Conservation (phyloP, 2,797 vertebrate genomes). For the Salarias fasciatus region DNA sequence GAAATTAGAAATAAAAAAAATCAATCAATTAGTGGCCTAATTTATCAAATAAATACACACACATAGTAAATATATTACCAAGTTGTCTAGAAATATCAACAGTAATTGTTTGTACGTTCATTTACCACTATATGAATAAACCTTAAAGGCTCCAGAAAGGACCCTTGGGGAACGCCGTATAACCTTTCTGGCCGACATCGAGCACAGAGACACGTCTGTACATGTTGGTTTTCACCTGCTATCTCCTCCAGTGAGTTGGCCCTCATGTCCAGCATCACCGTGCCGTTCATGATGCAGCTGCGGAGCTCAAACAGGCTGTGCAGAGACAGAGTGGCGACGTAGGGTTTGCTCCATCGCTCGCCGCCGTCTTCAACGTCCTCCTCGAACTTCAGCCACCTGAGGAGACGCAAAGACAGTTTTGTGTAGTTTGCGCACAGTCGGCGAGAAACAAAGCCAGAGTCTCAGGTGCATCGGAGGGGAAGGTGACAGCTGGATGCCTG, state of each 20-base stretch:
- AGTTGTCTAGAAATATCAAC: too few relatives aligned
- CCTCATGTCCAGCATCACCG: constrained; percentile 97
- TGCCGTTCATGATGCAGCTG: constrained; percentile 98
- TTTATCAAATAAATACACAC: too few relatives aligned
- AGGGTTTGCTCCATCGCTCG: constrained; percentile 98
- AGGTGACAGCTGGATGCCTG: constrained; percentile 3
- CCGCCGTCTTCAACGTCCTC: constrained; percentile 99
- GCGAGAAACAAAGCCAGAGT: constrained; percentile 6
- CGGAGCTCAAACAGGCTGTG: constrained; percentile 97
- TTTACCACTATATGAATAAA: not conserved
- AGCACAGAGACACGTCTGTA: not conserved
- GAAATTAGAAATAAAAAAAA: too few relatives aligned
- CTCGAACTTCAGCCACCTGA: constrained; percentile 98
- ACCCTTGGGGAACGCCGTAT: not conserved
- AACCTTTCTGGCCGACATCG: not conserved
- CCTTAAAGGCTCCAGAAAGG: not conserved
- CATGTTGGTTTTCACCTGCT: constrained; percentile 81
- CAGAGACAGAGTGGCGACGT: constrained; percentile 95
- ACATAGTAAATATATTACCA: too few relatives aligned
- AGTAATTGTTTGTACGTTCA: too few relatives aligned
- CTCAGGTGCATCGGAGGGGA: constrained; percentile 23
- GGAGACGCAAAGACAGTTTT: not conserved
- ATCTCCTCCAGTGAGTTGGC: constrained; percentile 97
- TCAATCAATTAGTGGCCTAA: too few relatives aligned
- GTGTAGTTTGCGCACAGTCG: too few relatives aligned